phyloP scores from a whole-genome alignment of 1,140 invertebrate genomes.

The Diorhabda sublineata region DNA sequence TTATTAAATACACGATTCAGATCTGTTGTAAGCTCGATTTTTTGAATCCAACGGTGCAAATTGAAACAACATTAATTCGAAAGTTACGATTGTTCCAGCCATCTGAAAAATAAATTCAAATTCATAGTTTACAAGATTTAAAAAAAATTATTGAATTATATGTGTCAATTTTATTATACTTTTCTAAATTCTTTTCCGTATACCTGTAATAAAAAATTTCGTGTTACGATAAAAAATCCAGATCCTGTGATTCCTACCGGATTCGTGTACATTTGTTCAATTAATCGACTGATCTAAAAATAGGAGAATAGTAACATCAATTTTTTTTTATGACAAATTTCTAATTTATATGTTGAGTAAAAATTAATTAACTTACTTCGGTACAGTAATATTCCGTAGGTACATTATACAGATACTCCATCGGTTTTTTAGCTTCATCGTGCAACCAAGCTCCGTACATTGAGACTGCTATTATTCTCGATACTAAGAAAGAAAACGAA shows the following conservation, averaged over 20 bases:
- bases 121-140: no score
- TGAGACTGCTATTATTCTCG: slow-evolving; percentile 55
- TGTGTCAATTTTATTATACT: no score
- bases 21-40: neutral
- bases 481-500: slow-evolving; percentile 58
- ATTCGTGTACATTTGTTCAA: slow-evolving; percentile 53
- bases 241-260: slow-evolving; percentile 58
- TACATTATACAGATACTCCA: slow-evolving; percentile 54
- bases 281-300: slow-evolving; percentile 31
- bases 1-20: neutral
- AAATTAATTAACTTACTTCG: slow-evolving; percentile 49
- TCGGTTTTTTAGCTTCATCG: slow-evolving; percentile 56
- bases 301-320: neutral
- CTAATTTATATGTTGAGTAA: no score
- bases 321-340: no score
- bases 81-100: slow-evolving; percentile 65
- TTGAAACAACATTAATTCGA: slow-evolving; percentile 64
- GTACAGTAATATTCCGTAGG: slow-evolving; percentile 53
- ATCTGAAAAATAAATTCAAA: slow-evolving; percentile 50
- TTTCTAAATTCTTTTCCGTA: slow-evolving; percentile 9
- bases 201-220: slow-evolving; percentile 62
- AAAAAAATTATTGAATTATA: no score
- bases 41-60: slow-evolving; percentile 43
- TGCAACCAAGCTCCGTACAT: slow-evolving; percentile 58
- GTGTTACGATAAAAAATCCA: slow-evolving; percentile 61